Conservation (phyloP, 2,113 vertebrate genomes). For the Vicugna pacos region DNA sequence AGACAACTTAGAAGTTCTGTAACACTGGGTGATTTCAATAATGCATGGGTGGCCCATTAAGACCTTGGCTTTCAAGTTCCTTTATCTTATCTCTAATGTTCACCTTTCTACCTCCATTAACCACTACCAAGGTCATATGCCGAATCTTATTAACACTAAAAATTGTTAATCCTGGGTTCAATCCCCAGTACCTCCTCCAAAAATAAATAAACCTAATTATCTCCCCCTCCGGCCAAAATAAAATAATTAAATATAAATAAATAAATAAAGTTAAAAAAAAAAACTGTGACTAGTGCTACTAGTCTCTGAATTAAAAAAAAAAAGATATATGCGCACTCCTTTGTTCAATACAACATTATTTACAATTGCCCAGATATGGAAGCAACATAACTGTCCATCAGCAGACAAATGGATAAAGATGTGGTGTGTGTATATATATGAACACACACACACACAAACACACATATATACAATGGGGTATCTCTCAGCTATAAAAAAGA, state of each 20-base stretch:
- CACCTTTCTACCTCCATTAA: neutral
- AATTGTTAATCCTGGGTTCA: neutral
- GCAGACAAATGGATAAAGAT: neutral
- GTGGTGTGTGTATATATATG: neutral
- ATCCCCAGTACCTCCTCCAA: no score
- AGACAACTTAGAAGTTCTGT: neutral
- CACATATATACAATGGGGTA: neutral
- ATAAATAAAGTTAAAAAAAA: no score
- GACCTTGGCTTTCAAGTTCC: neutral
- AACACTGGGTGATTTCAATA: neutral
- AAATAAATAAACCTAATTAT: no score
- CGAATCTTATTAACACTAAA: neutral
- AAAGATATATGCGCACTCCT: neutral
- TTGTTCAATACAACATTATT: neutral
- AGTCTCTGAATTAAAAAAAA: no score
- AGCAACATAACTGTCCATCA: neutral
- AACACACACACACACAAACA: no score
- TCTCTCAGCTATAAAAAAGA: neutral
- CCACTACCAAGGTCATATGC: neutral
- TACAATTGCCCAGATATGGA: neutral
- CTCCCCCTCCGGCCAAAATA: no score
- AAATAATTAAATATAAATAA: no score
- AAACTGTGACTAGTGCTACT: no score
- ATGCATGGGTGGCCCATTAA: neutral
- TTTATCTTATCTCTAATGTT: neutral